A percentile compares a stretch with the other conserved stretches of the same genome.
Evolutionary conservation across 92 coral and sea anemone species (phyloP).

Genomic region (Epizoanthus ramosus): DNA sequence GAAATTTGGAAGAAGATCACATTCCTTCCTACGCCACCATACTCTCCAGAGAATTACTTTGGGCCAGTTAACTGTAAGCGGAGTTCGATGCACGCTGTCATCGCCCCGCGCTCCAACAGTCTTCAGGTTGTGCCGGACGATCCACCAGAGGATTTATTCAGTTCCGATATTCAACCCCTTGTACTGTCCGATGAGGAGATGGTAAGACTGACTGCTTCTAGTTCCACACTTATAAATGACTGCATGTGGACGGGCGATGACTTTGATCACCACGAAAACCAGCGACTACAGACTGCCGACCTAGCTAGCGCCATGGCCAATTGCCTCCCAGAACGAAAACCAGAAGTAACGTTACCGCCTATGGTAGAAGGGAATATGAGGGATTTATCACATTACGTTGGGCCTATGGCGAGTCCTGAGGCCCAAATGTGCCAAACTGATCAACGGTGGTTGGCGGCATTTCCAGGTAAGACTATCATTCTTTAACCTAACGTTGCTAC

Average conservation of each 20-base stretch:
- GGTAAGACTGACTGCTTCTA: slow-evolving; percentile 77
- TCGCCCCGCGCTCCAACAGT: slow-evolving; percentile 61
- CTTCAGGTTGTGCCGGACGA: slow-evolving; percentile 97
- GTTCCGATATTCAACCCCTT: slow-evolving; percentile 82
- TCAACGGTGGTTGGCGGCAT: slow-evolving; percentile 23
- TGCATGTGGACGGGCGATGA: slow-evolving; percentile 86
- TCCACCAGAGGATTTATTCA: slow-evolving; percentile 80
- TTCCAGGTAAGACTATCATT: slow-evolving; percentile 33
- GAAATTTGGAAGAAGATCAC: slow-evolving; percentile 84
- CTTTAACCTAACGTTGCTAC: not conserved
- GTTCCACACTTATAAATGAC: slow-evolving; percentile 88
- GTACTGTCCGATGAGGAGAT: slow-evolving; percentile 95
- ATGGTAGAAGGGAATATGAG: slow-evolving; percentile 37
- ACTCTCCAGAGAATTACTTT: slow-evolving; percentile 86
- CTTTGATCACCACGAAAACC: slow-evolving; percentile 58
- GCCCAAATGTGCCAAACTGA: slow-evolving; percentile 38
- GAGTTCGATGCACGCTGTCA: slow-evolving; percentile 43
- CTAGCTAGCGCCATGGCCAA: slow-evolving; percentile 41
- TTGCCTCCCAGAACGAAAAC: slow-evolving; percentile 46
- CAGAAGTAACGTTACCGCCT: slow-evolving; percentile 46
- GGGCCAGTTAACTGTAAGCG: slow-evolving; percentile 61
- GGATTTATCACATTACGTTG: slow-evolving; percentile 44
- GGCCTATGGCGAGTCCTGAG: slow-evolving; percentile 54
- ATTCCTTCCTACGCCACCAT: slow-evolving; percentile 94
- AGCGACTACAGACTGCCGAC: slow-evolving; percentile 28